These are phyloP conservation scores for Cetoscarus ocellatus DNA, from an alignment of 2,797 vertebrate genomes.

Conservation along the genomic window DNA sequence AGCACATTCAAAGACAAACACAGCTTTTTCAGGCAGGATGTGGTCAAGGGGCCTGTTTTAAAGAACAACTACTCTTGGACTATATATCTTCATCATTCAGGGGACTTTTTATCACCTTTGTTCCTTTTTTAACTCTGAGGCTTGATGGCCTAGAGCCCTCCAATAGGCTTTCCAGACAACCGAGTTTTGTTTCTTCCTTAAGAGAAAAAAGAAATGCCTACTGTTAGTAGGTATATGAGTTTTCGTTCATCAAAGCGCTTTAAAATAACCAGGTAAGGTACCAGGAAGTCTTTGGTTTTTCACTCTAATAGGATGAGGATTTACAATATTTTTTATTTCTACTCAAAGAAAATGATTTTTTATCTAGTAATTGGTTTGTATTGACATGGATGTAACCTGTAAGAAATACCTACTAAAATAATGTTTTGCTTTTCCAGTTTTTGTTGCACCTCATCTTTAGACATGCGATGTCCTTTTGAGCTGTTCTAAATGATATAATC, in stretches of 20 bases:
- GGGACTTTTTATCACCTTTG: background rate
- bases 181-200: background rate
- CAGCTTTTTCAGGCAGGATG: slow-evolving; percentile 46
- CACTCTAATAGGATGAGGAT: background rate
- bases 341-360: accelerated
- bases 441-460: slow-evolving; percentile 14
- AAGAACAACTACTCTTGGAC: background rate
- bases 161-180: background rate
- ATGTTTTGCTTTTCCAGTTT: background rate
- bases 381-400: background rate
- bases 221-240: slow-evolving; percentile 81
- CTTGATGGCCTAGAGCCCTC: slow-evolving; percentile 34
- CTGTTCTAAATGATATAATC: background rate
- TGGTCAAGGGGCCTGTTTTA: slow-evolving; percentile 13
- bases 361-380: background rate
- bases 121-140: background rate
- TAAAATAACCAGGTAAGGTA: slow-evolving; percentile 76
- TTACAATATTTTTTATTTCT: background rate
- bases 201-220: slow-evolving; percentile 67
- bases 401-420: background rate
- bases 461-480: background rate
- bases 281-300: too few species aligned
- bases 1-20: slow-evolving; percentile 41
- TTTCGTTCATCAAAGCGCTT: slow-evolving; percentile 79
- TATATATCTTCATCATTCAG: slow-evolving; percentile 5